Conservation (phyloP, 2,888 invertebrate genomes). For the Imbricaverruca yamaguchii region DNA sequence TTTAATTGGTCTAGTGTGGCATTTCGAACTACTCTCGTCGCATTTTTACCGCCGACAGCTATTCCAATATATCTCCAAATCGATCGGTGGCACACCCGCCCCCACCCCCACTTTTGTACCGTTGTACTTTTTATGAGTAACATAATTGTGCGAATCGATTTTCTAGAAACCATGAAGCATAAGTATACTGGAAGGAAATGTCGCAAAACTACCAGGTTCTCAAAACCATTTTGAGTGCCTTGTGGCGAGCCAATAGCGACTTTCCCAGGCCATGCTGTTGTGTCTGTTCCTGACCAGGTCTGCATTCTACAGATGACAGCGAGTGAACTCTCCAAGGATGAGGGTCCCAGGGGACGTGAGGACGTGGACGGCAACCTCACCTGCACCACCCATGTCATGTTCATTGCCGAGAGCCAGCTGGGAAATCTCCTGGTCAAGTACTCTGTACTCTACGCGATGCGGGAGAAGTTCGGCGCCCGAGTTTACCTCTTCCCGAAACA, state of each 20-base stretch:
- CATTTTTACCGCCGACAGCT: too few relatives aligned
- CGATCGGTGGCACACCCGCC: too few relatives aligned
- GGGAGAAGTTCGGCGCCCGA: not conserved
- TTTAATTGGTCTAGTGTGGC: too few relatives aligned
- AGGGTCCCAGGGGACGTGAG: not conserved
- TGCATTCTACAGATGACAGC: not conserved
- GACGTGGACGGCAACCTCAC: not conserved
- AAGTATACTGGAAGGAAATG: not conserved
- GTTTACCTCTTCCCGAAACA: slow-evolving; percentile 6
- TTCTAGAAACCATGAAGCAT: not conserved
- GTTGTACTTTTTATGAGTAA: too few relatives aligned
- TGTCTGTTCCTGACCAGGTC: too few relatives aligned
- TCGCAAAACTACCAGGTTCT: not conserved
- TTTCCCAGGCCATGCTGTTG: not conserved
- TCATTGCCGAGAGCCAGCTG: slow-evolving; percentile 17
- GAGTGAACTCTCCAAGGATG: not conserved
- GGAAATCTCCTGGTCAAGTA: slow-evolving; percentile 18
- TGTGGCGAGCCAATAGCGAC: not conserved
- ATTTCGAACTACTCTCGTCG: too few relatives aligned
- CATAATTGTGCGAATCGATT: not conserved
- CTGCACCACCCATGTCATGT: slow-evolving; percentile 17
- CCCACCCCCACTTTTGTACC: too few relatives aligned
- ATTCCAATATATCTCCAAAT: too few relatives aligned
- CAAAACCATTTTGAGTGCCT: not conserved
- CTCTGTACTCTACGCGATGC: not conserved